phyloP scores from a whole-genome alignment of 1,140 invertebrate species.

The Panulirus ornatus region DNA sequence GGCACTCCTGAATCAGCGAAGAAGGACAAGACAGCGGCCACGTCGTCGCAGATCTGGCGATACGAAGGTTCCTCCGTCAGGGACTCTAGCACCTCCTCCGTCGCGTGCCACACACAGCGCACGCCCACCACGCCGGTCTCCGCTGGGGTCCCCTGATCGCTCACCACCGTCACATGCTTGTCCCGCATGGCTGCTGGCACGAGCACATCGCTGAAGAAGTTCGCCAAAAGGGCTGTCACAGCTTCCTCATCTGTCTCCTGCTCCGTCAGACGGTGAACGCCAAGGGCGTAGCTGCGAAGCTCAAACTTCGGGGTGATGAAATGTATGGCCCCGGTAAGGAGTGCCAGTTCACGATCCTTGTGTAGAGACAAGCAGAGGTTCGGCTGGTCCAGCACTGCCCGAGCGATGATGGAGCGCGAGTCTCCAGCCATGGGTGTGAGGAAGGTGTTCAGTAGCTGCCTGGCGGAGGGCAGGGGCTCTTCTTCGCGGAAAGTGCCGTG shows the following conservation, averaged over 20 bases:
- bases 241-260: conserved; percentile 68
- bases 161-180: conserved; percentile 72
- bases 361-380: conserved; percentile 74
- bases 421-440: conserved; percentile 68
- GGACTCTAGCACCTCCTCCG: conserved; percentile 63
- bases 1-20: conserved; percentile 69
- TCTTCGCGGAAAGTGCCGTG: conserved; percentile 72
- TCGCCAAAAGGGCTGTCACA: conserved; percentile 48
- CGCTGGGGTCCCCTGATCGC: conserved; percentile 65
- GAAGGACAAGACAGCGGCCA: conserved; percentile 63
- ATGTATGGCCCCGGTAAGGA: conserved; percentile 72
- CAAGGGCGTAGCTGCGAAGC: conserved; percentile 67
- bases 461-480: conserved; percentile 66
- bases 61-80: conserved; percentile 70
- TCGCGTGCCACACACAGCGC: conserved; percentile 72
- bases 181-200: conserved; percentile 69
- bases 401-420: conserved; percentile 65
- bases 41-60: conserved; percentile 72
- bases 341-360: conserved; percentile 57
- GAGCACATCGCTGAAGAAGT: conserved; percentile 71
- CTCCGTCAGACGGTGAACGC: conserved; percentile 55
- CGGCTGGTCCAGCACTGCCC: conserved; percentile 67
- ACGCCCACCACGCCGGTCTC: conserved; percentile 69
- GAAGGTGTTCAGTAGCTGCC: conserved; percentile 67
- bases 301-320: conserved; percentile 74